Conservation (phyloP, 2,113 vertebrate species). For the Alectura lathami region DNA sequence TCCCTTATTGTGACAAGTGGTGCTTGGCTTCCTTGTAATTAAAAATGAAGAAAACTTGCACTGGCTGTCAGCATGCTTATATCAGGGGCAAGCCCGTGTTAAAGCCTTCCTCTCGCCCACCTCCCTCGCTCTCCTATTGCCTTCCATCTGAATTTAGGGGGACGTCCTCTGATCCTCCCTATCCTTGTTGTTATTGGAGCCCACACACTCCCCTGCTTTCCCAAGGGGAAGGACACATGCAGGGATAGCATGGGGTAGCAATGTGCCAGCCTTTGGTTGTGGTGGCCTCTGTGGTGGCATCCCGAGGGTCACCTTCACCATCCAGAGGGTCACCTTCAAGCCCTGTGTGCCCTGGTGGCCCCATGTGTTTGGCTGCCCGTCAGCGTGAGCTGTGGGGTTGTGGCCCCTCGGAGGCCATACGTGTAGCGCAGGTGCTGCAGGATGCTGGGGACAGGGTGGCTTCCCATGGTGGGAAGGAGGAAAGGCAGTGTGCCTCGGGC, state of each 20-base stretch:
- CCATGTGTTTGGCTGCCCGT: fast-evolving
- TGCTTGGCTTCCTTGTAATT: slow-evolving; percentile 19
- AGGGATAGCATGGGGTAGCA: not conserved
- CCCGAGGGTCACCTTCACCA: not conserved
- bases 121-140: not conserved
- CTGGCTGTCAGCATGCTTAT: not conserved
- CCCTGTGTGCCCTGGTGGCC: not conserved
- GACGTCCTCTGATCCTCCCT: not conserved
- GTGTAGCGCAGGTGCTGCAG: not conserved
- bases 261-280: not conserved
- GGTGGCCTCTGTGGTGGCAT: not conserved
- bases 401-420: not conserved
- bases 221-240: not conserved
- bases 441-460: fast-evolving
- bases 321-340: not conserved
- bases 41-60: not conserved
- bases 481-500: not conserved
- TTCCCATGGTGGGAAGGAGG: fast-evolving
- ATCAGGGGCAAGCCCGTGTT: fast-evolving
- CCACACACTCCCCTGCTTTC: not conserved
- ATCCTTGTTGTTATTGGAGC: too few relatives aligned
- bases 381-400: fast-evolving
- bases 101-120: not conserved
- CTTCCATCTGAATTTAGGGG: not conserved
- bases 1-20: slow-evolving; percentile 50